Base-by-base conservation (phyloP, 2,888 invertebrate genomes). In the Phyto melanocephala region DNA sequence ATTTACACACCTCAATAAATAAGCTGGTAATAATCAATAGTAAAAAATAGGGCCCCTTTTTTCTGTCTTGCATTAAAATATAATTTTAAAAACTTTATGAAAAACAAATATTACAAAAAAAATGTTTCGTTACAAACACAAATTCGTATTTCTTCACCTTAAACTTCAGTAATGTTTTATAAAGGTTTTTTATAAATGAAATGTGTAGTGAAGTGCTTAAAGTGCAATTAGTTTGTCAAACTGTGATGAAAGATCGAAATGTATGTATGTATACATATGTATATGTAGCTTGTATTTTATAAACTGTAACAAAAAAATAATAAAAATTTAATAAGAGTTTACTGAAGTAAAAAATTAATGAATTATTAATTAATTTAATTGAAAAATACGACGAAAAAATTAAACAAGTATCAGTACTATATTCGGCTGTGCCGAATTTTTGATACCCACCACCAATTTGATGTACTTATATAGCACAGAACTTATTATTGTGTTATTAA, bases 1-100 rank as follows among this genome's bases (percentile, higher is more conserved):
- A 37, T 22, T 15, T 3, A 75, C 72, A 72, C 79, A 79, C 79
- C 79, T 79, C 4, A 52, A 79, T 45, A 58, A 47, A 22, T 67
- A 15, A 35, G 42, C 50, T 52, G 20, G 20, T 22, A 37, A 22
- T 52, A 52, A 58, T 58, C 71, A 58, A 72, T 65, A 65, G 50
- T 47, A 72, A 58, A 20, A 33, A 6, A 58, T 65, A n/a, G 42
- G 63, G 63, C 40, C 50, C 67, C 35, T 7, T 70, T 70, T 62
- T 28, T 28, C 22, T 24, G 1, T 24, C 20, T 13, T 28, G 28
- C 40, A 20, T 54, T 40, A 13, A 8, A 58, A 60, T 15, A 42
- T 28, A 17, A 24, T 56, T 28, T 28, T 28, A 28, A 45, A 47
- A 70, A 20, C 6, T 28, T 17, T 40, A 47, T 20, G 24, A 63